Percentiles rank a stretch among this genome's conserved stretches.
Conservation (phyloP, 1,140 invertebrate genomes). For the Maconellicoccus hirsutus region DNA sequence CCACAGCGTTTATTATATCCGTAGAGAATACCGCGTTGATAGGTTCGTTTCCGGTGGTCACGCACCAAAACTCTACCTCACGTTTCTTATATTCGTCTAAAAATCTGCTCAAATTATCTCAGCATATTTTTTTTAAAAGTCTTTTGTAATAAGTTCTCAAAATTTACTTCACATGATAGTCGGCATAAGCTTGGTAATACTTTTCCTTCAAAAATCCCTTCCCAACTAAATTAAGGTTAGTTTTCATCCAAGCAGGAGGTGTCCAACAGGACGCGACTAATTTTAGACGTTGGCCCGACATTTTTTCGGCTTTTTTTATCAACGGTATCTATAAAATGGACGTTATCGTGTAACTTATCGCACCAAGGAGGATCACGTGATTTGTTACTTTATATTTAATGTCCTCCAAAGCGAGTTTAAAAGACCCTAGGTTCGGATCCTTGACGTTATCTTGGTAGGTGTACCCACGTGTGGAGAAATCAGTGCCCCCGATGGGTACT, state of each 20-base stretch:
- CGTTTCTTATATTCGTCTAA: constrained; percentile 40
- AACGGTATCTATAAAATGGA: constrained; percentile 47
- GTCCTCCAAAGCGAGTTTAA: constrained; percentile 54
- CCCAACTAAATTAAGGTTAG: constrained; percentile 49
- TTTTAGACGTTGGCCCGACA: constrained; percentile 37
- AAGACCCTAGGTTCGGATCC: constrained; percentile 53
- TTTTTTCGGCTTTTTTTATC: constrained; percentile 41
- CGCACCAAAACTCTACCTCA: constrained; percentile 46
- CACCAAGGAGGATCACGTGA: neutral
- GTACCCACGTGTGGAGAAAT: constrained; percentile 58
- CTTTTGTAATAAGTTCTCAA: too few species aligned
- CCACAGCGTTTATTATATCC: constrained; percentile 56
- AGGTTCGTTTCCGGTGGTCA: constrained; percentile 56
- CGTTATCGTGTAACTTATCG: neutral
- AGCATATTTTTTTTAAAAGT: too few species aligned
- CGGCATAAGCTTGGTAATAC: constrained; percentile 45
- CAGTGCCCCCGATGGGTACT: constrained; percentile 69
- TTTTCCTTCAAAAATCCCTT: constrained; percentile 33
- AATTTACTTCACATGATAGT: constrained; percentile 48
- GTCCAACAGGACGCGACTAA: constrained; percentile 68
- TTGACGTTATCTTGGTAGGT: constrained; percentile 47
- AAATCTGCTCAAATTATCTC: constrained; percentile 35
- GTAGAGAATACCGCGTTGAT: constrained; percentile 40
- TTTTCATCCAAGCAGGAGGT: constrained; percentile 89
- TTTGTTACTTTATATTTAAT: constrained; percentile 44